A percentile compares a stretch with the other conserved stretches of the same genome.
Evolutionary conservation across 2,113 vertebrate species (phyloP).

Genomic region (Myotis brandtii): DNA sequence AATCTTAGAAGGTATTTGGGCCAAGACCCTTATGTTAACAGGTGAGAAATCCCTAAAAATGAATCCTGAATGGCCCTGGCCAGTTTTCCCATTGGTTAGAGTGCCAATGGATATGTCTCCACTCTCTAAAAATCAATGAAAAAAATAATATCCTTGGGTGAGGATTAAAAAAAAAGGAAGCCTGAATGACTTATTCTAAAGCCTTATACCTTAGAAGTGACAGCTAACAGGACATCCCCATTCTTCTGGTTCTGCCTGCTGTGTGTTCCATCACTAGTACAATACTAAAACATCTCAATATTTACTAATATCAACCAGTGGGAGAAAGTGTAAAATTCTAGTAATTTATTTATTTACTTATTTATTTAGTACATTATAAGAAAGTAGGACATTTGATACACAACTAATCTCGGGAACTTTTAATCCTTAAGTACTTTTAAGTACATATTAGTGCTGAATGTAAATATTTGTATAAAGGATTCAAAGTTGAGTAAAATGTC

Average conservation of each 20-base stretch:
- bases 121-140: too few species aligned
- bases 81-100: too few species aligned
- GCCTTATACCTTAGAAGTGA: neutral
- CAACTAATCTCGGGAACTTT: neutral
- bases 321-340: neutral
- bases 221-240: neutral
- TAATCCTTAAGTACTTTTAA: conserved; percentile 4
- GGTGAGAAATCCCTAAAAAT: neutral
- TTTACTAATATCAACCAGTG: neutral
- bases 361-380: neutral
- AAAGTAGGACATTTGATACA: neutral
- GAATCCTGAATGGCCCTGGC: neutral
- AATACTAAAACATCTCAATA: neutral
- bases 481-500: neutral
- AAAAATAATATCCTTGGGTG: too few species aligned
- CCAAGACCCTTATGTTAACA: neutral
- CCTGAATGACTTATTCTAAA: neutral
- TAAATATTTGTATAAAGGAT: neutral
- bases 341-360: neutral
- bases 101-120: too few species aligned
- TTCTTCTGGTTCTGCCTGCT: neutral
- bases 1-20: neutral
- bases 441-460: neutral
- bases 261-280: neutral
- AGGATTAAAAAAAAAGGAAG: neutral